Base-by-base conservation (phyloP, 2,113 vertebrate species). In the Megatriorchis doriae region DNA sequence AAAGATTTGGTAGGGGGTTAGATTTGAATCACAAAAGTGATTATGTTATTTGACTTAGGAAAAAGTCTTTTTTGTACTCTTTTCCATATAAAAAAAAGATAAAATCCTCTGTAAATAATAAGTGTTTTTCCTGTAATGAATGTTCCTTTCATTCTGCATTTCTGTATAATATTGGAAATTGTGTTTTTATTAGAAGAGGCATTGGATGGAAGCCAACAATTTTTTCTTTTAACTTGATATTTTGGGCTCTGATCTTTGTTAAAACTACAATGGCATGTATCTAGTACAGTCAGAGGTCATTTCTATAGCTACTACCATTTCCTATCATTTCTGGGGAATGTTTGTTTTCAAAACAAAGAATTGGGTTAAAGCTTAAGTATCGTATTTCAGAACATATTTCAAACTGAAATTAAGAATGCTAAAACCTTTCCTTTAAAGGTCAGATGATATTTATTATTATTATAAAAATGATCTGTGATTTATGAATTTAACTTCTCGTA, bases 401-500 rank as follows among this genome's bases (percentile, higher is more conserved):
- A 99, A 98, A 98, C 98, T 97, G 97, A 98, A 99, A 99, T 99
- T 97, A 98, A 99, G 98, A 98, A 98, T 98, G 98, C 97, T 98
- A 98, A 98, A 98, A 98, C 98, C 98, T 98, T 98, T 99, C 97
- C 98, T 98, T 99, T 98, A 99, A 99, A 99, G 99, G 99, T 99
- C 99, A 99, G 98, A 98, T 99, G 99, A 99, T 99, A 99, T 99
- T 98, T 99, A 98, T 98, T 98, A 98, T 98, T 97, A 98, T 98
- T 98, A 98, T 98, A 98, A 99, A 99, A 99, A 98, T 97, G 99
- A 99, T 99, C 98, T 98, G 98, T 99, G 99, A 99, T 99, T 99
- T 99, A 99, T 99, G 99, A 99, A 99, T 99, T 99, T 99, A 98
- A 98, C 98, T 98, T 99, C 98, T 99, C 98, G 98, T 98, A 98